Evolutionary conservation across 2,797 vertebrate species (phyloP).

Genomic region (Vultur gryphus): DNA sequence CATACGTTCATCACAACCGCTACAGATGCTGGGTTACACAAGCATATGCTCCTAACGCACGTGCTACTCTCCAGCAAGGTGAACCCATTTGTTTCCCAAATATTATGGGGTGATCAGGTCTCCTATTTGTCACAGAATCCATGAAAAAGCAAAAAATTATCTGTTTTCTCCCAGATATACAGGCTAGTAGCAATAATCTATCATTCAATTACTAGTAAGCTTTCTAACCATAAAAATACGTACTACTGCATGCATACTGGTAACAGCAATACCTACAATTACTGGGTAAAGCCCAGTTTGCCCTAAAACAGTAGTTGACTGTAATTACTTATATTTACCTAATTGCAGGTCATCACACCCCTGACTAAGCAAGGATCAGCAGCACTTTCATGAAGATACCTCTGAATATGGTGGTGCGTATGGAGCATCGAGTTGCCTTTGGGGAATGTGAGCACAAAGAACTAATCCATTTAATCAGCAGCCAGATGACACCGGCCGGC

Average conservation of each 20-base stretch:
- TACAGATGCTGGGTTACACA: not conserved
- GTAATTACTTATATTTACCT: not conserved
- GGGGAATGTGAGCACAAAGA: not conserved
- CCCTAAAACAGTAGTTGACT: not conserved
- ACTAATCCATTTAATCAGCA: not conserved
- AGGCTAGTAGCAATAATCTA: not conserved
- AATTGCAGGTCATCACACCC: not conserved
- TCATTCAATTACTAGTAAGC: not conserved
- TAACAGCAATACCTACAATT: not conserved
- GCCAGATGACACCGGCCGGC: accelerated
- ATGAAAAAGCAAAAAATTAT: not conserved
- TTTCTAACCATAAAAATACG: not conserved
- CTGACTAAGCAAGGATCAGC: not conserved
- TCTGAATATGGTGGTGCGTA: not conserved
- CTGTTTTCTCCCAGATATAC: not conserved
- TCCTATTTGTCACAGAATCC: not conserved
- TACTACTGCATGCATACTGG: not conserved
- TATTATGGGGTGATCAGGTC: not conserved
- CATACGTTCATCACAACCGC: accelerated
- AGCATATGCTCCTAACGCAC: accelerated
- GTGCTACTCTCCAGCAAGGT: not conserved
- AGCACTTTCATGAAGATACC: not conserved
- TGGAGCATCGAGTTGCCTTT: accelerated
- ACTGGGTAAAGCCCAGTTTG: not conserved
- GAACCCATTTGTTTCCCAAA: not conserved